phyloP scores from a whole-genome alignment of 2,113 vertebrate genomes.

The Synodontis membranacea region DNA sequence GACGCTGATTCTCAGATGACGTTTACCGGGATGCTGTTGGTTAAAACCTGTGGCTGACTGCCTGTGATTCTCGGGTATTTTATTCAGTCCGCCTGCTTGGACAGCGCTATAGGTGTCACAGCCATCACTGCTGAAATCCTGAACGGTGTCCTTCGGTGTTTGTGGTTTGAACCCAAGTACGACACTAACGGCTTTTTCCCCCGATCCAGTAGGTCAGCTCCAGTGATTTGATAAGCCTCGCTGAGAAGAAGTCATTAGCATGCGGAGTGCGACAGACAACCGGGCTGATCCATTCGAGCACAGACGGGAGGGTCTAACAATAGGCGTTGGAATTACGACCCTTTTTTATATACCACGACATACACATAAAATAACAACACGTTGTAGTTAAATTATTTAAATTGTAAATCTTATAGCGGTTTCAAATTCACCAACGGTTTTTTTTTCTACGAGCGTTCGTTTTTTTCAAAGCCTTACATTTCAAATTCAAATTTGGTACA shows the following conservation, averaged over 20 bases:
- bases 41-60: constrained; percentile 37
- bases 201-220: neutral
- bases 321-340: neutral
- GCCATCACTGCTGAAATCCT: constrained; percentile 26
- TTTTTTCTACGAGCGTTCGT: neutral
- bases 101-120: constrained; percentile 11
- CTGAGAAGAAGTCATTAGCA: constrained; percentile 45
- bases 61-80: neutral
- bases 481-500: constrained; percentile 57
- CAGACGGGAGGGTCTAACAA: constrained; percentile 38
- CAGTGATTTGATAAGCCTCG: constrained; percentile 20
- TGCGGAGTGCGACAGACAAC: constrained; percentile 49
- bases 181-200: neutral
- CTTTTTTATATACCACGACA: fast-evolving
- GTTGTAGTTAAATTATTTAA: fast-evolving
- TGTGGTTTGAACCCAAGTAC: neutral
- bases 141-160: neutral
- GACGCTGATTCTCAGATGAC: constrained; percentile 5
- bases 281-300: constrained; percentile 33
- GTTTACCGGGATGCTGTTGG: constrained; percentile 4
- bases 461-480: constrained; percentile 22
- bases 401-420: no score
- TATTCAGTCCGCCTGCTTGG: constrained; percentile 6
- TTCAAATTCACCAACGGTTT: neutral
- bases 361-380: neutral